Evolutionary conservation across 2,797 vertebrate species (phyloP).

Genomic region (Girardinus metallicus): DNA sequence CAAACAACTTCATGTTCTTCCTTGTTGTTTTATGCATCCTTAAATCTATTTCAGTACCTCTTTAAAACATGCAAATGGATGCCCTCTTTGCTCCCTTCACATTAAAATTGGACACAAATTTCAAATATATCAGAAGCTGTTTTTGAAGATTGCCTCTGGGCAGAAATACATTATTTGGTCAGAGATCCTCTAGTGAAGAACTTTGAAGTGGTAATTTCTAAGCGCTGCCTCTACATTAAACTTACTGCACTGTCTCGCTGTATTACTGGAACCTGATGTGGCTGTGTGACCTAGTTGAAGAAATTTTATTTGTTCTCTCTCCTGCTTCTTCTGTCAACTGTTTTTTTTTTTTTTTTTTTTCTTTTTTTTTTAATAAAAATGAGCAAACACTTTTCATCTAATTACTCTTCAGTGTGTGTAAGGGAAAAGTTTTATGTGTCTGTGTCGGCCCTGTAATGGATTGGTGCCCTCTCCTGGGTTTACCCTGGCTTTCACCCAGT

Average conservation of each 20-base stretch:
- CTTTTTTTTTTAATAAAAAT: neutral
- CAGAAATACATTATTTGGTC: neutral
- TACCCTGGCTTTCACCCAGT: neutral
- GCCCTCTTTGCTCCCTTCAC: neutral
- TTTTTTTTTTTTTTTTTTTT: neutral
- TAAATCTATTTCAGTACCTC: neutral
- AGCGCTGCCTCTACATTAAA: neutral
- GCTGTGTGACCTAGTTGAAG: constrained; percentile 1
- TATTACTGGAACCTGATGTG: neutral
- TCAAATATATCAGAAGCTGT: neutral
- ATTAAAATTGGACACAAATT: neutral
- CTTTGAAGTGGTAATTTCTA: constrained; percentile 16
- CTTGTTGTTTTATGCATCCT: neutral
- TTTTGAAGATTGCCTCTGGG: constrained; percentile 1
- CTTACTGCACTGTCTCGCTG: neutral
- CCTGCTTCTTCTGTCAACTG: neutral
- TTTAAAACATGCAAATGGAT: neutral
- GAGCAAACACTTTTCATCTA: neutral
- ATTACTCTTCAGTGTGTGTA: neutral
- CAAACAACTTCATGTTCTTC: neutral
- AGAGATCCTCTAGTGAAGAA: neutral
- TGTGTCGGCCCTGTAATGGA: neutral
- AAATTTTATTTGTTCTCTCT: neutral
- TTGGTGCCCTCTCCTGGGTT: neutral
- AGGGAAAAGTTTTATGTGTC: neutral